Evolutionary conservation across 2,113 vertebrate species (phyloP).

Genomic region (Tylochromis polylepis): DNA sequence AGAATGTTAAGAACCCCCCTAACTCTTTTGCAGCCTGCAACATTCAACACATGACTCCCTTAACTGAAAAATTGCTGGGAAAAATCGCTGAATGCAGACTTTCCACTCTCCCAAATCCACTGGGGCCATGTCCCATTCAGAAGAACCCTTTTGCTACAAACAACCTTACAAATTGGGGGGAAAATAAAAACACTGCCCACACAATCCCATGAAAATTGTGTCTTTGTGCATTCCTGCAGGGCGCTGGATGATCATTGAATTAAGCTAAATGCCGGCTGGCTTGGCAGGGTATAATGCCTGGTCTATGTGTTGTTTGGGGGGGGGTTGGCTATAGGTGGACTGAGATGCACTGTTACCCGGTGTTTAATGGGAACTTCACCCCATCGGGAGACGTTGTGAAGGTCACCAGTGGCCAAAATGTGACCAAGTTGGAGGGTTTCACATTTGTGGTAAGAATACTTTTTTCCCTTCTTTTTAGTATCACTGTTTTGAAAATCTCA

Average conservation of each 20-base stretch:
- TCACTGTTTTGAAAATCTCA: not conserved
- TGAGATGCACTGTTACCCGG: slow-evolving; percentile 85
- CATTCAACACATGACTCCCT: slow-evolving; percentile 57
- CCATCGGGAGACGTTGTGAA: slow-evolving; percentile 76
- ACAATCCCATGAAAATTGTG: slow-evolving; percentile 22
- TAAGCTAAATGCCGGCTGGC: slow-evolving; percentile 43
- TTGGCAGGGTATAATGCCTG: slow-evolving; percentile 29
- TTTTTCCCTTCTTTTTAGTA: not conserved
- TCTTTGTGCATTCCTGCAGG: slow-evolving; percentile 51
- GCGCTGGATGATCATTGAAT: slow-evolving; percentile 59
- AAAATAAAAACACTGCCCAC: slow-evolving; percentile 1
- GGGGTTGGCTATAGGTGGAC: slow-evolving; percentile 63
- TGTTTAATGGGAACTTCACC: slow-evolving; percentile 68
- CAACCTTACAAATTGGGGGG: slow-evolving; percentile 4
- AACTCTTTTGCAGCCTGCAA: not conserved
- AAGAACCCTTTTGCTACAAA: slow-evolving; percentile 33
- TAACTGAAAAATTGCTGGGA: slow-evolving; percentile 64
- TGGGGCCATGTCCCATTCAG: slow-evolving; percentile 19
- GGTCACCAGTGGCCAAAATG: slow-evolving; percentile 78
- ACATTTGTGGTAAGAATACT: slow-evolving; percentile 84
- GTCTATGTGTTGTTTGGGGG: slow-evolving; percentile 34
- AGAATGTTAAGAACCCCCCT: slow-evolving; percentile 39
- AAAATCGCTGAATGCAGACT: slow-evolving; percentile 44
- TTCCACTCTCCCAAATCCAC: slow-evolving; percentile 27
- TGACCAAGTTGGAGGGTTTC: slow-evolving; percentile 75